Evolutionary conservation across 2,113 vertebrate species (phyloP).

Genomic region (Dipodomys stephensi): DNA sequence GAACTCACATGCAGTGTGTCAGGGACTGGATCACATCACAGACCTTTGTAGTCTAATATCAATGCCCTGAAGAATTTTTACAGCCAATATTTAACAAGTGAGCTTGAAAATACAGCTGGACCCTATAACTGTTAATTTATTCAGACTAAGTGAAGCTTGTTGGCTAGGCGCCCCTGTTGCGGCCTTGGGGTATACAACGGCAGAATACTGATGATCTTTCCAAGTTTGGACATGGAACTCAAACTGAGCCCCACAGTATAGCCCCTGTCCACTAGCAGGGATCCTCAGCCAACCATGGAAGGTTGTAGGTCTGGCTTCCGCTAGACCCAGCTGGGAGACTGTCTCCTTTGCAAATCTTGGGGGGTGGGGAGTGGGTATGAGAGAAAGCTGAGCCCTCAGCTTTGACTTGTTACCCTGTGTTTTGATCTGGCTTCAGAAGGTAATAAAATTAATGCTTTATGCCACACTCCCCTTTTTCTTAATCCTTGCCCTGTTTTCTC

Average conservation of each 20-base stretch:
- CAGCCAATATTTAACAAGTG: slow-evolving; percentile 80
- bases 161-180: slow-evolving; percentile 72
- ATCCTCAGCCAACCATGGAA: slow-evolving; percentile 73
- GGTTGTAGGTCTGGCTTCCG: slow-evolving; percentile 76
- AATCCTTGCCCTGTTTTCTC: slow-evolving; percentile 41
- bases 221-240: slow-evolving; percentile 70
- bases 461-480: neutral
- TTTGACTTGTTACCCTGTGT: slow-evolving; percentile 41
- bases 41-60: slow-evolving; percentile 61
- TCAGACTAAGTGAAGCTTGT: slow-evolving; percentile 77
- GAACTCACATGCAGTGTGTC: neutral
- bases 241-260: slow-evolving; percentile 73
- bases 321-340: slow-evolving; percentile 69
- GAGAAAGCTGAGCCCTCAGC: slow-evolving; percentile 37
- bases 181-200: slow-evolving; percentile 73
- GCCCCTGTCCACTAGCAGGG: slow-evolving; percentile 70
- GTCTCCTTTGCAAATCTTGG: slow-evolving; percentile 45
- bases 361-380: neutral
- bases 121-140: slow-evolving; percentile 80
- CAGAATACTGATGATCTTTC: slow-evolving; percentile 80
- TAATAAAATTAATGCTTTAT: slow-evolving; percentile 55
- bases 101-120: slow-evolving; percentile 81
- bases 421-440: slow-evolving; percentile 47
- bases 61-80: slow-evolving; percentile 71
- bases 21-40: slow-evolving; percentile 11